phyloP scores from a whole-genome alignment of 2,113 vertebrate species.

The Solenodon paradoxus region DNA sequence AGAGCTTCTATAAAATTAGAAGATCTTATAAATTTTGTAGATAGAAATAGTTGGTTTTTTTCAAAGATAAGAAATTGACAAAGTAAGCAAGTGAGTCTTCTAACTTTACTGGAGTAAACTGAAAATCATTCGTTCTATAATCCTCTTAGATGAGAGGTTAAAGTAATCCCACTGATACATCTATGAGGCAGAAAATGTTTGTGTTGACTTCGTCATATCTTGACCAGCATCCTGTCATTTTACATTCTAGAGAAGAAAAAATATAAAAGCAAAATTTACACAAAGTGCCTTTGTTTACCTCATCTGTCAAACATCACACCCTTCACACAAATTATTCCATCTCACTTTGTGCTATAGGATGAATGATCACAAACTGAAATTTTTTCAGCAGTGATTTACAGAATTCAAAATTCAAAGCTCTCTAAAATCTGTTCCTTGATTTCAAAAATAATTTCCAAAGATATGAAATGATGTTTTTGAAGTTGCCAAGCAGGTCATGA shows the following conservation, averaged over 20 bases:
- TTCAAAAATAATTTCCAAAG: not conserved
- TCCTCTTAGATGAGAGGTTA: slow-evolving; percentile 75
- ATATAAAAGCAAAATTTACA: not conserved
- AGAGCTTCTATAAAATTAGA: slow-evolving; percentile 31
- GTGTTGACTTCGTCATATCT: not conserved
- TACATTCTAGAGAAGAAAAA: slow-evolving; percentile 9
- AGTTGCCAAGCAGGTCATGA: not conserved
- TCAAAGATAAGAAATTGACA: slow-evolving; percentile 48
- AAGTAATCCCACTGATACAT: slow-evolving; percentile 67
- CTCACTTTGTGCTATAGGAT: not conserved
- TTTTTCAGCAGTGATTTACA: not conserved
- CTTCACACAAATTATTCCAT: not conserved
- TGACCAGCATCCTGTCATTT: slow-evolving; percentile 1
- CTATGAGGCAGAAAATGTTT: slow-evolving; percentile 43
- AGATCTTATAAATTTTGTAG: not conserved
- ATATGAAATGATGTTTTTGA: not conserved
- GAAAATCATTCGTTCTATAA: slow-evolving; percentile 76
- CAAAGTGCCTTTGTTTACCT: not conserved
- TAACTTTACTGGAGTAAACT: slow-evolving; percentile 69
- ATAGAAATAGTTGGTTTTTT: slow-evolving; percentile 36
- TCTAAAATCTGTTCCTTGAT: not conserved
- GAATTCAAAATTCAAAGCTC: not conserved
- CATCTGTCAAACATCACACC: not conserved
- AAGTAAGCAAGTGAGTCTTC: slow-evolving; percentile 21
- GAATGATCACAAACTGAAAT: not conserved